These are phyloP conservation scores for Carassius gibelio DNA, from an alignment of 2,113 vertebrate genomes.

Conservation along the genomic window DNA sequence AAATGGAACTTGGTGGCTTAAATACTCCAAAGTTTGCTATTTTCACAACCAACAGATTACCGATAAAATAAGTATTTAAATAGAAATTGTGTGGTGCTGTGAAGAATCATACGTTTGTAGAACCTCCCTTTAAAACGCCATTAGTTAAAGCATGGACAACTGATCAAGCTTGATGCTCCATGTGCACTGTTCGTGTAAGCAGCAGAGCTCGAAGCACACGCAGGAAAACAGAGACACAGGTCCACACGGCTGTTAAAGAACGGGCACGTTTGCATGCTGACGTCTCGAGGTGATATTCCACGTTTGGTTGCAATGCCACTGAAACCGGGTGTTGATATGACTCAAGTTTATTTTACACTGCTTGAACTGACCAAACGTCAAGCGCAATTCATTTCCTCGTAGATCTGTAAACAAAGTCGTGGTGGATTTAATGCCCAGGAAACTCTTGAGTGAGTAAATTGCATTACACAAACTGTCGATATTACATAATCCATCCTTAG, in stretches of 20 bases:
- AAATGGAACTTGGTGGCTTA: neutral
- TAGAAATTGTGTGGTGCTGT: neutral
- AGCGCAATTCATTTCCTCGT: neutral
- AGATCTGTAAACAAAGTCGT: conserved; percentile 4
- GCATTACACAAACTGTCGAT: conserved; percentile 30
- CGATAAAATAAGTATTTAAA: neutral
- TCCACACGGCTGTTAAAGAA: neutral
- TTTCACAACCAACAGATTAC: neutral
- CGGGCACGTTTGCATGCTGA: conserved; percentile 25
- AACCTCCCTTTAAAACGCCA: neutral
- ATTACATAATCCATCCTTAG: neutral
- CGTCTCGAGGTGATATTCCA: neutral
- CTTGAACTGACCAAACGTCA: neutral
- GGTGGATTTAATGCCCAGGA: conserved; percentile 33
- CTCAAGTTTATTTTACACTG: neutral
- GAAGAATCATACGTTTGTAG: neutral
- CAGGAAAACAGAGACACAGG: neutral
- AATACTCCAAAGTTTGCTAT: neutral
- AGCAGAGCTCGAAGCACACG: neutral
- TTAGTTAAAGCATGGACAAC: conserved; percentile 15
- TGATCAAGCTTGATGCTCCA: neutral
- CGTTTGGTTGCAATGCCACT: neutral
- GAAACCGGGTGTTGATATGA: conserved; percentile 20
- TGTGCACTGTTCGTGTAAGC: neutral
- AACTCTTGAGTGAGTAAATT: conserved; percentile 25